Evolutionary conservation across 2,797 vertebrate species (phyloP).

Genomic region (Brachyalestes nurse): DNA sequence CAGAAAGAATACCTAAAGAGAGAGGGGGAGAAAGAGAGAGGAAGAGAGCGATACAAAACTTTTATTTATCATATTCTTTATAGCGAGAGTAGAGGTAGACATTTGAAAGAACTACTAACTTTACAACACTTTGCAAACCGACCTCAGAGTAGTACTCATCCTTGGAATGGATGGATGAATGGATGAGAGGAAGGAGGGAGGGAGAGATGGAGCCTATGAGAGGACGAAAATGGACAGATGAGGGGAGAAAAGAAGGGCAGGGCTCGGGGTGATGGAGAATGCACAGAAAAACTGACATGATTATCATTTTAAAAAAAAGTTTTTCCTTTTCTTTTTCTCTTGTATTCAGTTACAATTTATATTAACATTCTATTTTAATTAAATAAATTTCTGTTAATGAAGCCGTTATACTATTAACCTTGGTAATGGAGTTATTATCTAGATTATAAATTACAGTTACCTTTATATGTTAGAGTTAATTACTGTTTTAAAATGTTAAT

Average conservation of each 20-base stretch:
- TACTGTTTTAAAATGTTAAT: no score
- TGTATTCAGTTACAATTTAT: neutral
- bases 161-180: slow-evolving; percentile 49
- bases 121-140: slow-evolving; percentile 24
- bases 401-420: neutral
- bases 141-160: slow-evolving; percentile 46
- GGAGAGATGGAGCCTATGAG: slow-evolving; percentile 48
- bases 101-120: neutral
- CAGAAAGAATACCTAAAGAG: slow-evolving; percentile 91
- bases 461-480: no score
- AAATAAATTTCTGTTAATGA: neutral
- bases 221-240: slow-evolving; percentile 52
- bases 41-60: neutral
- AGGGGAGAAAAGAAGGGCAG: slow-evolving; percentile 28
- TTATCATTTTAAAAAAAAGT: neutral
- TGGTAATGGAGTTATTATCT: neutral
- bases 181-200: slow-evolving; percentile 51
- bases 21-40: slow-evolving; percentile 7
- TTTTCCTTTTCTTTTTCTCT: neutral
- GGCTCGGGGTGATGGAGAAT: slow-evolving; percentile 6
- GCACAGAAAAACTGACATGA: neutral
- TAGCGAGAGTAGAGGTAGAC: neutral
- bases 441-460: neutral
- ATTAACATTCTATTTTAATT: neutral
- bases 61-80: neutral